Conservation (phyloP, 2,888 invertebrate genomes). For the Nemoura dubitans region DNA sequence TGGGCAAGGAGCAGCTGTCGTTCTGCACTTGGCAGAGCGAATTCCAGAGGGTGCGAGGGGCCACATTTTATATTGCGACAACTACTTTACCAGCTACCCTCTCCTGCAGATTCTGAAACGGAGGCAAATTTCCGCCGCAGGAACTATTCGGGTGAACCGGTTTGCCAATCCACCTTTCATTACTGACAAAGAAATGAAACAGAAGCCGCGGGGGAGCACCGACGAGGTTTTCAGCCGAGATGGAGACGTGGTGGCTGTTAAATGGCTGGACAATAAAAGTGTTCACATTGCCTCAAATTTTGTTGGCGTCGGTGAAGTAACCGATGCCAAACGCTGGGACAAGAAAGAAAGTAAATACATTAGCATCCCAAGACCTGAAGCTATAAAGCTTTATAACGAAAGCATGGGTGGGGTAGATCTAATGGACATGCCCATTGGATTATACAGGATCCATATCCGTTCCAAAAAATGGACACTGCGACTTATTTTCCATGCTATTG, state of each 20-base stretch:
- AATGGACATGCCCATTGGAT: neutral
- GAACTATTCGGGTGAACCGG: too few relatives aligned
- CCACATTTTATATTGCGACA: too few relatives aligned
- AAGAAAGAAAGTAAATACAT: slow-evolving; percentile 51
- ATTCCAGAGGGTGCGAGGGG: too few relatives aligned
- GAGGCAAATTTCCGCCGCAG: too few relatives aligned
- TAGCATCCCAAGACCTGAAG: slow-evolving; percentile 52
- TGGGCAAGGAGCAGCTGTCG: too few relatives aligned
- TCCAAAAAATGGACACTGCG: slow-evolving; percentile 51
- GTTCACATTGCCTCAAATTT: slow-evolving; percentile 55
- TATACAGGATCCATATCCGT: slow-evolving; percentile 46
- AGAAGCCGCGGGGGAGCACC: slow-evolving; percentile 44
- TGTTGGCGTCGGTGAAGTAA: slow-evolving; percentile 52
- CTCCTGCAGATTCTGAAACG: too few relatives aligned
- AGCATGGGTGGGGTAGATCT: neutral
- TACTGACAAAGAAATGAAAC: slow-evolving; percentile 46
- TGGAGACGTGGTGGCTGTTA: slow-evolving; percentile 49
- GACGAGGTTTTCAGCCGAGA: slow-evolving; percentile 50
- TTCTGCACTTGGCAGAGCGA: too few relatives aligned
- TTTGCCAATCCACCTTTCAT: slow-evolving; percentile 46
- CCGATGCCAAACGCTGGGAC: slow-evolving; percentile 52
- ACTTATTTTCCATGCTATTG: slow-evolving; percentile 47
- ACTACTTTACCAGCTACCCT: too few relatives aligned
- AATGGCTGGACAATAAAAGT: slow-evolving; percentile 55
- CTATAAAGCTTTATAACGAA: slow-evolving; percentile 46